Evolutionary conservation across 2,888 invertebrate genomes (phyloP), one percentile per base, ranked within the genome.

Genomic region (Microplitis deprimator): DNA sequence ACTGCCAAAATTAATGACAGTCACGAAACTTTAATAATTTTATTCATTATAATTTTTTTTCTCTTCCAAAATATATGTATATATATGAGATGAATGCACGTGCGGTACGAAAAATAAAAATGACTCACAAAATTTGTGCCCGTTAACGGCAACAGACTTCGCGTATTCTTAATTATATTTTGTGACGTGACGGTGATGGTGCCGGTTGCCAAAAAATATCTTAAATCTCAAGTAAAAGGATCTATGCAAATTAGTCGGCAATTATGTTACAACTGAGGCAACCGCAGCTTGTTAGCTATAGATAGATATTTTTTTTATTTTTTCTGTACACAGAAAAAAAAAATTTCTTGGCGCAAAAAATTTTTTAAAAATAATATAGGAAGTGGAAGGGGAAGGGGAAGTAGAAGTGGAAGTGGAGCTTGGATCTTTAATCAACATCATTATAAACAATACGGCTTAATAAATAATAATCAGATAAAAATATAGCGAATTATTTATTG

Each of bases 181-280:
- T 29, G 29, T 29, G 29, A 29, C 29, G 29, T 29, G 29, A 29
- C 29, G 29, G 29, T 29, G 29, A 29, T 29, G 29, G 29, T 29
- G 29, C 29, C 29, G 29, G 29, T 29, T 29, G 29, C 29, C 29
- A 29, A 29, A 29, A 29, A 29, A 29, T 29, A 29, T 29, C 29
- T 29, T 29, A 29, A 29, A 67, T 67, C 38, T 39, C 67, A 67
- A 39, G 39, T 39, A 29, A 29, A 29, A 29, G 86, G 84, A 86
- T 86, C 86, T 86, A 87, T 87, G 87, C 87, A 87, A 87, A 88
- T 86, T 84, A 85, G 85, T 77, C 79, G 83, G 87, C 87, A 88
- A 88, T 88, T 88, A 88, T 84, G 85, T 85, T 84, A 84, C 84
- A 83, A 85, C 83, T 82, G 85, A 85, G 87, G 87, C 86, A 88